Evolutionary conservation across 2,113 vertebrate genomes (phyloP), one percentile per base, ranked within the genome.

Genomic region (Pseudorasbora parva): DNA sequence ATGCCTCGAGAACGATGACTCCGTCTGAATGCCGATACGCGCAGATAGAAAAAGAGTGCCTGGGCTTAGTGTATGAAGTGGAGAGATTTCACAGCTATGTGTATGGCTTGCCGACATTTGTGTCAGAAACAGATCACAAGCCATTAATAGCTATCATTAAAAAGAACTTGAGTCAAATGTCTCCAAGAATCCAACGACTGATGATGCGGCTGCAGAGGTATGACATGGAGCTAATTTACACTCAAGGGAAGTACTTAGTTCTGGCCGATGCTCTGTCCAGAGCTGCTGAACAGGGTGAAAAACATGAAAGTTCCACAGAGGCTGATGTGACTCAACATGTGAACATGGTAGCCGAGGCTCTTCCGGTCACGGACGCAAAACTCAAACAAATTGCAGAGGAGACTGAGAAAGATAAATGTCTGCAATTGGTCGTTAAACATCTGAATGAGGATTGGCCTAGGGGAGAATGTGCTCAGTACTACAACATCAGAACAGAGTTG

Each of bases 181-280:
- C 82, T 49, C 82, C 47, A 30, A 43, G 43, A n/a, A 84, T 88
- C n/a, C 76, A 88, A 25, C 6, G 30, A 6, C 15, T 88, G 25
- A 85, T 88, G 77, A 88, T 86, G 81, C 59, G 57, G 43, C 54
- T 87, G 25, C 86, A 84, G 25, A 47, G 68, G 19, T 81, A 87
- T 77, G 86, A 84, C 15, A 76, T 77, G 41, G 78, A 80, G 19
- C 30, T 81, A 15, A 81, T 84, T 4, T 86, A 86, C 54, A 88
- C 76, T 41, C 84, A 77, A 12, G 84, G 78, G 0, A 86, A 86
- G 27, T 30, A 84, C 54, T n/a, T 86, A 37, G 47, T 84, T 62
- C 8, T 82, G 10, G 72, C 82, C 21, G 86, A 87, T 82, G 56
- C 37, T 17, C 30, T 84, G 75, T 84, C 74, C 17, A 68, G 49